Conservation (phyloP, 2,888 invertebrate species). For the Eupelmus urozonus region DNA sequence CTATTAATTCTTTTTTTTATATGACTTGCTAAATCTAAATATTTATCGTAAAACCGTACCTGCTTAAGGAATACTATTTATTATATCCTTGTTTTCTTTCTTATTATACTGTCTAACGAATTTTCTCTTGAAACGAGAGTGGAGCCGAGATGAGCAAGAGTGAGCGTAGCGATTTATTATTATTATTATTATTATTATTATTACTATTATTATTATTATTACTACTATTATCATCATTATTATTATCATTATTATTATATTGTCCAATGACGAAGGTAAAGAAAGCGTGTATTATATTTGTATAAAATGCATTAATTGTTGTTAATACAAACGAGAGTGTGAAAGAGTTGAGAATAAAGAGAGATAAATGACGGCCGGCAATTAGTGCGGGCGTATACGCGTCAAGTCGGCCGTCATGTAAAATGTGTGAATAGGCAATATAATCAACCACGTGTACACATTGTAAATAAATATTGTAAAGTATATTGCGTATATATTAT, state of each 20-base stretch:
- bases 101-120: constrained; percentile 60
- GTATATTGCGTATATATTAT: constrained; percentile 69
- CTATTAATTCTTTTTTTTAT: constrained; percentile 28
- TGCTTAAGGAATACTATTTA: constrained; percentile 76
- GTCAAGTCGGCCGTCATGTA: constrained; percentile 65
- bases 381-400: constrained; percentile 12
- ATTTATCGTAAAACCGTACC: constrained; percentile 73
- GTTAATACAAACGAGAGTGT: constrained; percentile 57
- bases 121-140: constrained; percentile 46
- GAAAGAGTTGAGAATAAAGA: not conserved
- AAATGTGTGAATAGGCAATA: constrained; percentile 73
- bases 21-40: constrained; percentile 60
- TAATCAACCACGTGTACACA: constrained; percentile 71
- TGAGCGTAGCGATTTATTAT: constrained; percentile 9
- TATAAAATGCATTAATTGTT: constrained; percentile 62
- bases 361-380: constrained; percentile 37
- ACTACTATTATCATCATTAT: no score
- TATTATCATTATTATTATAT: no score
- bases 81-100: constrained; percentile 66
- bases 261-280: constrained; percentile 24
- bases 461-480: constrained; percentile 76
- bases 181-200: no score
- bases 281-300: constrained; percentile 65
- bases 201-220: no score
- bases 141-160: constrained; percentile 12